phyloP scores from a whole-genome alignment of 2,113 vertebrate genomes.

The Anguilla rostrata region DNA sequence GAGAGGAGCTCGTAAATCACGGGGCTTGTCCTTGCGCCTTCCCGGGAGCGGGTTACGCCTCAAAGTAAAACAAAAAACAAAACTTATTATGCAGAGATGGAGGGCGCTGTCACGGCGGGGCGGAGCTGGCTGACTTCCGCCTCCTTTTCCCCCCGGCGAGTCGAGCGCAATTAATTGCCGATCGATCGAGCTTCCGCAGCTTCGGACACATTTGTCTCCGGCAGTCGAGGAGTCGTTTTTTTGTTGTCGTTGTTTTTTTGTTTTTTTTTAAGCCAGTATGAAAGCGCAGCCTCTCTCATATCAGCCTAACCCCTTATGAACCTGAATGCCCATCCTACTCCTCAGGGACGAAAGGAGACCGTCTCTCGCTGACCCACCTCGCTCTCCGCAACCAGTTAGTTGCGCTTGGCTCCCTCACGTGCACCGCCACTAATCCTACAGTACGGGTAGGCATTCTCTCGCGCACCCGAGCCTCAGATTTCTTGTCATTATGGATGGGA shows the following conservation, averaged over 20 bases:
- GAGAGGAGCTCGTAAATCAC: slow-evolving; percentile 64
- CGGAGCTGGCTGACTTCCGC: slow-evolving; percentile 43
- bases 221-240: slow-evolving; percentile 37
- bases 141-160: slow-evolving; percentile 31
- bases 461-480: too few relatives aligned
- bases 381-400: background rate
- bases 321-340: too few relatives aligned
- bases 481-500: too few relatives aligned
- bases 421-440: too few relatives aligned
- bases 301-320: too few relatives aligned
- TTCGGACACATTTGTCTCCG: slow-evolving; percentile 43
- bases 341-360: too few relatives aligned
- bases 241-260: too few relatives aligned
- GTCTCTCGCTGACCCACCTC: too few relatives aligned
- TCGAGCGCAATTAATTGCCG: slow-evolving; percentile 39
- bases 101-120: slow-evolving; percentile 62
- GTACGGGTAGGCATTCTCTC: too few relatives aligned
- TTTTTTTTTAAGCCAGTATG: too few relatives aligned
- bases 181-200: slow-evolving; percentile 39
- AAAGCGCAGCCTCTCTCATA: too few relatives aligned
- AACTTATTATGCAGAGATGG: slow-evolving; percentile 69
- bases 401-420: too few relatives aligned
- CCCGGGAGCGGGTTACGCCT: slow-evolving; percentile 63
- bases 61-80: slow-evolving; percentile 64
- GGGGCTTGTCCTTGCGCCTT: slow-evolving; percentile 51